Evolutionary conservation across 2,797 vertebrate genomes (phyloP).

Genomic region (Tarsius wallacei): DNA sequence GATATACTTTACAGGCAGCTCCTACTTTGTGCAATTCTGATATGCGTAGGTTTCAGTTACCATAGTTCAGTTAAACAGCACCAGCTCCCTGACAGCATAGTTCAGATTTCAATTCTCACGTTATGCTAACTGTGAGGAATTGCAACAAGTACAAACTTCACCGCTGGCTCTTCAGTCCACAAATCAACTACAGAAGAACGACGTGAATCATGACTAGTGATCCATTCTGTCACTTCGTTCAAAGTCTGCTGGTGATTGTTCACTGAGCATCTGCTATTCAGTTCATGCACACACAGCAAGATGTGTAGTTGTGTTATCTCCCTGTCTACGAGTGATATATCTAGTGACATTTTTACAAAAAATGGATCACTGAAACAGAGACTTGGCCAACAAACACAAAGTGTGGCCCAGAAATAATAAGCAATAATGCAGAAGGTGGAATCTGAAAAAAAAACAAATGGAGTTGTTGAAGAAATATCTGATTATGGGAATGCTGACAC

Average conservation of each 20-base stretch:
- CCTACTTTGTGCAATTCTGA: background rate
- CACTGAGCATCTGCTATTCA: background rate
- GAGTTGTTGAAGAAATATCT: background rate
- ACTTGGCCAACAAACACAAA: background rate
- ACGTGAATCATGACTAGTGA: background rate
- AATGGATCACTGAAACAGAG: background rate
- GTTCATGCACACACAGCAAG: background rate
- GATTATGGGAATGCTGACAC: background rate
- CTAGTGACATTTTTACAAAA: background rate
- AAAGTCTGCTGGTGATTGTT: conserved; percentile 14
- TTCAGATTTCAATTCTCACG: background rate
- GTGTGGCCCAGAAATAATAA: conserved; percentile 4
- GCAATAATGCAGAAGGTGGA: background rate
- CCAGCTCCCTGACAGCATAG: background rate
- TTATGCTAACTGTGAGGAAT: background rate
- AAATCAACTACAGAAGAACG: background rate
- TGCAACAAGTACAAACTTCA: conserved; percentile 16
- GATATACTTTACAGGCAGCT: background rate
- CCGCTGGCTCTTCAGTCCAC: background rate
- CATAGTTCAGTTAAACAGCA: background rate
- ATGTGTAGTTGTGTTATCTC: background rate
- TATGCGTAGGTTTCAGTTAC: background rate
- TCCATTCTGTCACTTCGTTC: background rate
- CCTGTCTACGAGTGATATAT: conserved; percentile 28
- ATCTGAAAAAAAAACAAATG: conserved; percentile 24